Percentiles rank a stretch among this genome's conserved stretches.
Evolutionary conservation across 2,888 invertebrate genomes (phyloP).

Genomic region (Orchestes rusci): DNA sequence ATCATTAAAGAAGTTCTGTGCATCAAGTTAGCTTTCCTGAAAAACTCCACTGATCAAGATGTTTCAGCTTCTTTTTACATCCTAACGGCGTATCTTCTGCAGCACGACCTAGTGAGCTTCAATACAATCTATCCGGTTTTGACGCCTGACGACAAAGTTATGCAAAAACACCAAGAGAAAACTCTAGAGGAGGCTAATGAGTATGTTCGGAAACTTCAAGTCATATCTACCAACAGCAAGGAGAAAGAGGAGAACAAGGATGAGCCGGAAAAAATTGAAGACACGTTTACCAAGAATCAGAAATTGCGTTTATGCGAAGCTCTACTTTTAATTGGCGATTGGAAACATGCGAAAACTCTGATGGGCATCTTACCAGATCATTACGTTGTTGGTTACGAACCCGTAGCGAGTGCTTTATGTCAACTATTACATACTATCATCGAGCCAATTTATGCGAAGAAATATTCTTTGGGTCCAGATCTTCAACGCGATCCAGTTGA

Average conservation of each 20-base stretch:
- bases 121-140: conserved; percentile 91
- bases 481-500: conserved; percentile 54
- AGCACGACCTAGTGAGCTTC: conserved; percentile 76
- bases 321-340: conserved; percentile 79
- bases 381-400: conserved; percentile 68
- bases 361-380: conserved; percentile 77
- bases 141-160: conserved; percentile 75
- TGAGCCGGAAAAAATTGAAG: conserved; percentile 49
- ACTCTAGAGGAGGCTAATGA: conserved; percentile 77
- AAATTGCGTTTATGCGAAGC: conserved; percentile 87
- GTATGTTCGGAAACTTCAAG: conserved; percentile 78
- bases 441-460: conserved; percentile 80
- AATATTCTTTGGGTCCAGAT: conserved; percentile 65
- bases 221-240: conserved; percentile 74
- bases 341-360: conserved; percentile 77
- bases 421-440: conserved; percentile 74
- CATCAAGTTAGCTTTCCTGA: conserved; percentile 74
- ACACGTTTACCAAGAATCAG: conserved; percentile 66
- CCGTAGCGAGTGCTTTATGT: conserved; percentile 72
- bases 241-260: conserved; percentile 64
- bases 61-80: conserved; percentile 82
- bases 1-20: conserved; percentile 93
- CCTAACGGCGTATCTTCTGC: conserved; percentile 83
- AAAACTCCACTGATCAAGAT: conserved; percentile 60
- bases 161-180: conserved; percentile 74